Evolutionary conservation across 2,113 vertebrate genomes (phyloP), one percentile per base, ranked within the genome.

Genomic region (Clinocottus analis): DNA sequence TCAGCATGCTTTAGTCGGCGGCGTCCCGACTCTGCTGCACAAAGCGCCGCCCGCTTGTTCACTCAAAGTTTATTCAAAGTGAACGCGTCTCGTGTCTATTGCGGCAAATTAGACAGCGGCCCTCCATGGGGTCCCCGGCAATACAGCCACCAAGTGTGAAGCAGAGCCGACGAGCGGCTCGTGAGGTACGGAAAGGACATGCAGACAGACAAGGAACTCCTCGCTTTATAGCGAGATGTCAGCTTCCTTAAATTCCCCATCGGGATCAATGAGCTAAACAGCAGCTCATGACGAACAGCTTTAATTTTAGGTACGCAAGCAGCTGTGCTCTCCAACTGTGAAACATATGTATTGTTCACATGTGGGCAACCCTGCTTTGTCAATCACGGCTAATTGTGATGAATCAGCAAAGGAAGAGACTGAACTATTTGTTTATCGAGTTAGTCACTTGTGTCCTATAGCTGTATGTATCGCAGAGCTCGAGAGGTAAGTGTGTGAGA

Each of bases 241-340:
- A 51, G 49, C 49, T 11, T 14, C 21, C 8, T 3, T 10, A 6
- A 72, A 77, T 51, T 79, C 77, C 43, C 82, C 72, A 53, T 21
- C 25, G 80, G 72, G 81, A 66, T 51, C 16, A 13, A 47, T 37
- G 80, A 59, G 64, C 64, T 35, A 70, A 85, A 82, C 72, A 81
- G 74, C 73, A 75, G 77, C 73, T 81, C 68, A 72, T 85, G 33
- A 85, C 88, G 77, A 88, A 79, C 68, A 37, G 78, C 86, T 73
- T 80, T 73, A 47, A 87, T 76, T 85, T 69, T 21, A 56, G 69
- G 19, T 83, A 84, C 84, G 45, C 77, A 79, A 71, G 66, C 73
- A 88, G 82, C 72, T 88, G 82, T 61, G 84, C 72, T 79, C 49
- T 86, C 74, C 74, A 74, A 76, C 81, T 82, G 85, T 63, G 80